Base-by-base conservation (phyloP, 2,888 invertebrate genomes). In the Cryptophagus acutangulus region DNA sequence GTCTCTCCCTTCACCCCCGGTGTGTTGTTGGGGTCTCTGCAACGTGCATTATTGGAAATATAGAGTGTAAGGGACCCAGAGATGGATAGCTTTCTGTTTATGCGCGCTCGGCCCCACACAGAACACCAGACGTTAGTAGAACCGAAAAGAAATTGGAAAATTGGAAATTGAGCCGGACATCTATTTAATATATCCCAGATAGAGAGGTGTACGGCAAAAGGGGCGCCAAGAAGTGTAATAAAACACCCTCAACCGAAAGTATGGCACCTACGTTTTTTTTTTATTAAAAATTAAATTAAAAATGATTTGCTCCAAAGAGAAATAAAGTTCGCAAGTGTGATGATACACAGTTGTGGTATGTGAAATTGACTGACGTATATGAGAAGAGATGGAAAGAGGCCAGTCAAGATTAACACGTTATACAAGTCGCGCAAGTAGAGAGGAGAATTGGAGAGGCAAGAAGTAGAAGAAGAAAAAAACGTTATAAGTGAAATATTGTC, bases 81-180 rank as follows among this genome's bases (percentile, higher is more conserved):
- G 65, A 65, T 63, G 63, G 63, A 63, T 65, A 58, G 62, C 59
- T 59, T 62, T 26, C 61, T 63, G 63, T 64, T 63, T 65, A 64
- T 65, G 62, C 63, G 62, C n/a, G n/a, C n/a, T 52, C 45, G 49
- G 50, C 45, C 52, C 49, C 49, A 50, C 49, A 49, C 48, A 52
- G 55, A 51, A 55, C 53, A 51, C 51, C 53, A 52, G 55, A 52
- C 54, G 54, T 50, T n/a, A n/a, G n/a, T n/a, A n/a, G n/a, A n/a
- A n/a, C 50, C 48, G 53, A 51, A 51, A 48, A 47, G 44, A 48
- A 54, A 55, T 56, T 56, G 57, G n/a, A n/a, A 60, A 60, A 60
- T 60, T 60, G 60, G 59, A 60, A 60, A 58, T 57, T 59, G 58
- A 59, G 59, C 58, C 54, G 60, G 60, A 58, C 60, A 53, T 50